Evolutionary conservation across 2,888 invertebrate genomes (phyloP).

Genomic region (Nudaria mundana): DNA sequence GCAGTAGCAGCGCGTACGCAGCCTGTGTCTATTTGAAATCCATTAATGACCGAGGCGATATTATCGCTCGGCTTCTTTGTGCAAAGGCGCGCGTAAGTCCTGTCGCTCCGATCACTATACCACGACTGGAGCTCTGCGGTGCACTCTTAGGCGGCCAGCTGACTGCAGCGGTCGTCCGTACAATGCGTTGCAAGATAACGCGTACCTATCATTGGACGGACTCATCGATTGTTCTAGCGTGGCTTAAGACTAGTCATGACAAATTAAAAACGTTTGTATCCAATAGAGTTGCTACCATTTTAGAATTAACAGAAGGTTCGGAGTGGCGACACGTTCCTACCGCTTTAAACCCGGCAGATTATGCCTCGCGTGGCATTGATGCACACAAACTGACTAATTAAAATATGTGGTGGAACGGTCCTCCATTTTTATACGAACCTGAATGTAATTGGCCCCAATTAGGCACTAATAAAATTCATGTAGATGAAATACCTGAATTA

Average conservation of each 20-base stretch:
- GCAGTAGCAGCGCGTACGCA: no score
- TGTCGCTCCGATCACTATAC: conserved; percentile 30
- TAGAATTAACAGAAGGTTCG: background rate
- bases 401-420: background rate
- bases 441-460: background rate
- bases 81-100: conserved; percentile 31
- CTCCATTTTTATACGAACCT: background rate
- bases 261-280: background rate
- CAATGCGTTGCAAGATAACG: no score
- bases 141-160: no score
- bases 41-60: no score
- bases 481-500: no score
- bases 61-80: no score
- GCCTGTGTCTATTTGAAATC: no score
- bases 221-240: background rate
- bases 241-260: background rate
- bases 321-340: background rate
- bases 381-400: background rate
- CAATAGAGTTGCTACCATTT: background rate
- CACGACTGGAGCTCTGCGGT: conserved; percentile 30
- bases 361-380: background rate
- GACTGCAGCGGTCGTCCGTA: no score
- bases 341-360: background rate
- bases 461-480: no score
- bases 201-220: no score